Conservation (phyloP, 2,888 invertebrate species). For the Crocallis elinguaria region DNA sequence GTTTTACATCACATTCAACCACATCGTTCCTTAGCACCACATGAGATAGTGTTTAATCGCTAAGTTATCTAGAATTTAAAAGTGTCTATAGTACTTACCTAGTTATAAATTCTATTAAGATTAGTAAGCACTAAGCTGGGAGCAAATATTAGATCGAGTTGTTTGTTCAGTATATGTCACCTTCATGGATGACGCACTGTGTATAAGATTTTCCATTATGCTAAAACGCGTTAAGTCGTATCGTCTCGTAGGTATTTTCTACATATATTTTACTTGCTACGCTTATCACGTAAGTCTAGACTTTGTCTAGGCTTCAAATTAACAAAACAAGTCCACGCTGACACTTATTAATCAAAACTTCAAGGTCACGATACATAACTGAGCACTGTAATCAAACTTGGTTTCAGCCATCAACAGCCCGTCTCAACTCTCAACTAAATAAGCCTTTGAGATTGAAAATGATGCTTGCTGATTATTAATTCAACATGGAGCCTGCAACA, state of each 20-base stretch:
- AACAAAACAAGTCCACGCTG: too few relatives aligned
- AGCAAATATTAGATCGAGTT: constrained; percentile 8
- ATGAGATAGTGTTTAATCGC: too few relatives aligned
- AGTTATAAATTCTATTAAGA: constrained; percentile 18
- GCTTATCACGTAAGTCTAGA: not conserved
- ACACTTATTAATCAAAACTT: not conserved
- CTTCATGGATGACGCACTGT: constrained; percentile 10
- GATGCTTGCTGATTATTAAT: constrained; percentile 21
- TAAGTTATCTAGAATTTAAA: too few relatives aligned
- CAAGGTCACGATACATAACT: not conserved
- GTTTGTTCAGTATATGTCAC: constrained; percentile 9
- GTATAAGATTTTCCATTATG: constrained; percentile 13
- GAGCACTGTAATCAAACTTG: constrained; percentile 14
- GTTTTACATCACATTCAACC: too few relatives aligned
- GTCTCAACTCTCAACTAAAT: constrained; percentile 3
- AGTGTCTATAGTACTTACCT: too few relatives aligned
- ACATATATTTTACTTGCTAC: not conserved
- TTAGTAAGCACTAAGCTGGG: not conserved
- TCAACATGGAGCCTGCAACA: constrained; percentile 19
- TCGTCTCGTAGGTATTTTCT: not conserved
- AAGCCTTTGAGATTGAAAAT: constrained; percentile 22
- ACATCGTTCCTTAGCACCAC: too few relatives aligned
- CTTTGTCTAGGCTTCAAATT: too few relatives aligned
- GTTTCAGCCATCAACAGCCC: constrained; percentile 4
- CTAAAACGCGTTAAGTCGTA: not conserved